Conservation (phyloP, 1,140 invertebrate species). For the Metopolophium dirhodum region DNA sequence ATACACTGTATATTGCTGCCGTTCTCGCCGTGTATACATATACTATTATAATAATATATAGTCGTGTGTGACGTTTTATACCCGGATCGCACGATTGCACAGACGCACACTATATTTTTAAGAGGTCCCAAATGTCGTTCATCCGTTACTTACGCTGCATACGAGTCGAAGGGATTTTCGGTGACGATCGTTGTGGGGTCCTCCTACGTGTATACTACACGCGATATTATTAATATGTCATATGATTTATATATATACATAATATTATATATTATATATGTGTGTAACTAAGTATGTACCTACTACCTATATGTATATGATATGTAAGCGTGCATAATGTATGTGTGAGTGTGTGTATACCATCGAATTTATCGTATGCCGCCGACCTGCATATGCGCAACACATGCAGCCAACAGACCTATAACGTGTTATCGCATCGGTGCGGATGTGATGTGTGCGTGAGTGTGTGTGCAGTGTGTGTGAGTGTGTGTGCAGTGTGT, state of each 20-base stretch:
- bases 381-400: conserved; percentile 30
- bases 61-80: neutral
- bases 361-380: neutral
- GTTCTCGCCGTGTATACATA: neutral
- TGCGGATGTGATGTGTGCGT: conserved; percentile 13
- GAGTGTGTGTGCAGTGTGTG: neutral
- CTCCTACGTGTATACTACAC: neutral
- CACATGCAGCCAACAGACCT: conserved; percentile 42
- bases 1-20: neutral
- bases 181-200: conserved; percentile 29
- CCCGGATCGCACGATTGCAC: too few relatives aligned
- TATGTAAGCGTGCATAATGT: neutral
- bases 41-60: neutral
- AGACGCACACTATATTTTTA: neutral
- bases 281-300: too few relatives aligned
- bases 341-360: neutral
- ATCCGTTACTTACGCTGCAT: neutral
- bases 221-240: too few relatives aligned
- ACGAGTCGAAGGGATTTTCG: conserved; percentile 36
- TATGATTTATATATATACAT: too few relatives aligned
- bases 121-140: conserved; percentile 15
- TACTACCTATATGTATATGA: too few relatives aligned
- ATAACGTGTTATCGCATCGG: conserved; percentile 39
- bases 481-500: neutral
- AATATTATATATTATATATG: too few relatives aligned